A percentile compares a stretch with the other conserved stretches of the same genome.
These are phyloP conservation scores for Cynopterus brachyotis DNA, from an alignment of 2,113 vertebrate species.

Conservation along the genomic window DNA sequence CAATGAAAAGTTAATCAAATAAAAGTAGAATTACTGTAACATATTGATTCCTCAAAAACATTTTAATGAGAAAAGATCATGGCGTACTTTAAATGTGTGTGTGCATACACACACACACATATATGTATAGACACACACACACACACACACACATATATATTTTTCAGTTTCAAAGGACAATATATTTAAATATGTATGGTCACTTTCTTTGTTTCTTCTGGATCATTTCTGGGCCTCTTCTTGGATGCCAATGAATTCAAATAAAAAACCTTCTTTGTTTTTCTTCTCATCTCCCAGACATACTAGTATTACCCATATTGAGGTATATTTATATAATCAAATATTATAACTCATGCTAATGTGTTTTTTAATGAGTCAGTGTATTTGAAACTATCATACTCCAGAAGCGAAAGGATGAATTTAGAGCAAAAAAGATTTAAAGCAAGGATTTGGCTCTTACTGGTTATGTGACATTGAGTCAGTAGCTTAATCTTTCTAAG, in stretches of 20 bases:
- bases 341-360: neutral
- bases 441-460: neutral
- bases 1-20: neutral
- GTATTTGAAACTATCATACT: neutral
- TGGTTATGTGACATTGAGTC: neutral
- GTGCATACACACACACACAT: rapidly evolving
- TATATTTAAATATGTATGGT: neutral
- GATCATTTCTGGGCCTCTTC: neutral
- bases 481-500: neutral
- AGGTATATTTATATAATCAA: neutral
- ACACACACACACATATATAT: too few species aligned
- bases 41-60: neutral
- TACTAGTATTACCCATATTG: neutral
- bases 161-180: neutral
- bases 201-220: neutral
- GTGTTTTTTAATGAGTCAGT: neutral
- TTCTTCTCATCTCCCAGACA: neutral
- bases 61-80: neutral
- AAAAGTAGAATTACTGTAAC: neutral
- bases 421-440: neutral
- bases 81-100: neutral
- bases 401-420: neutral
- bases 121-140: too few species aligned
- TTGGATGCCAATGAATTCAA: neutral
- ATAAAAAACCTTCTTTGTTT: neutral